phyloP scores from a whole-genome alignment of 1,140 invertebrate genomes.

The Pectinophora gossypiella region DNA sequence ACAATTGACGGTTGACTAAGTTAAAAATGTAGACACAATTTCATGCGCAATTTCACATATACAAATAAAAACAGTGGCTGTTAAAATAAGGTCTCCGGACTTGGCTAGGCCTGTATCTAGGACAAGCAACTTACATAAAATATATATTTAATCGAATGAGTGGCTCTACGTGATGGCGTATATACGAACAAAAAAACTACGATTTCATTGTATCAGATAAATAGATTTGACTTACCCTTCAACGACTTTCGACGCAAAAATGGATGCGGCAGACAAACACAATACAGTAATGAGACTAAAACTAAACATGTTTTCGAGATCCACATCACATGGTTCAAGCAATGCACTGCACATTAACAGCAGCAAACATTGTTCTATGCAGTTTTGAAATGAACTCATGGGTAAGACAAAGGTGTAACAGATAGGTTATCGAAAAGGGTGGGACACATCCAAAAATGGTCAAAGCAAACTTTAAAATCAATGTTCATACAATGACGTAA shows the following conservation, averaged over 20 bases:
- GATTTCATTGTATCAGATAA: too few relatives aligned
- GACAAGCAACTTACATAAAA: too few relatives aligned
- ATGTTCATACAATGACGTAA: constrained; percentile 50
- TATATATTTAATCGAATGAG: too few relatives aligned
- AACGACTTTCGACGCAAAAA: constrained; percentile 44
- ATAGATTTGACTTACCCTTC: constrained; percentile 38
- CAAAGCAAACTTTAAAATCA: constrained; percentile 51
- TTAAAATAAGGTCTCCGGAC: too few relatives aligned
- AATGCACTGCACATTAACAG: constrained; percentile 12
- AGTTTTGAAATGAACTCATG: constrained; percentile 49
- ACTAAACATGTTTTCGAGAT: constrained; percentile 48
- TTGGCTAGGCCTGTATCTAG: too few relatives aligned
- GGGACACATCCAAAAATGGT: constrained; percentile 53
- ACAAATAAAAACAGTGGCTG: too few relatives aligned
- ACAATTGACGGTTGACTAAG: too few relatives aligned
- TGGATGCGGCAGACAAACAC: constrained; percentile 41
- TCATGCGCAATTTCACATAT: too few relatives aligned
- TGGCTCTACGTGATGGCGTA: too few relatives aligned
- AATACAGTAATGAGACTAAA: constrained; percentile 42
- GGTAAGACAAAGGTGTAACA: constrained; percentile 40
- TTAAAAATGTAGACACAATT: too few relatives aligned
- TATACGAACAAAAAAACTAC: too few relatives aligned
- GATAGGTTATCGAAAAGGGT: constrained; percentile 53
- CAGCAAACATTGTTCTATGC: constrained; percentile 36
- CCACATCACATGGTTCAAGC: constrained; percentile 37